Base-by-base conservation (phyloP, 2,797 vertebrate genomes). In the Ciconia nigra region DNA sequence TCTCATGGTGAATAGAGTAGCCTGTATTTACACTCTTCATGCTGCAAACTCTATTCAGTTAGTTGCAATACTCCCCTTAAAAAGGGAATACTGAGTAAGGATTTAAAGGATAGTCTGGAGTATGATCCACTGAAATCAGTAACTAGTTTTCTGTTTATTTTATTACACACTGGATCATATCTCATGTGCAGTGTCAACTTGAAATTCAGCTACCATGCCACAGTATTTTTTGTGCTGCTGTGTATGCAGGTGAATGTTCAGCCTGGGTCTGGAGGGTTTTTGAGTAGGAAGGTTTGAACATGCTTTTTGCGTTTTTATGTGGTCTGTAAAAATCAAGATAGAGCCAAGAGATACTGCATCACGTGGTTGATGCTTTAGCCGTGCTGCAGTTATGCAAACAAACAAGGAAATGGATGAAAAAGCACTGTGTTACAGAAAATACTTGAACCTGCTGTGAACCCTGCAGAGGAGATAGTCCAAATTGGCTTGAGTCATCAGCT, bases 361-460 rank as follows among this genome's bases (percentile, higher is more conserved):
- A 7, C 0, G 0, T 37, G 41, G 25, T 2, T 62, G 63, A 35
- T 59, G 41, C 65, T 78, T 46, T 31, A 76, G 29, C 62, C 0
- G 1, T 72, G 54, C 73, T 72, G 52, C 37, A 41, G 74, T 63
- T 59, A 46, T 3, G 9, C 35, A 82, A 71, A 44, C 46, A 69
- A 92, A 46, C 20, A 57, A 44, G 55, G 46, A 78, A 66, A 72
- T 3, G 19, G 5, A 12, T 54, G 21, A 67, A 61, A 73, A 65
- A 71, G 46, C 21, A 39, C 15, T 10, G 26, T n/a, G 29, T 42
- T 72, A 24, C 0, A 0, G 47, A 70, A 83, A 72, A 47, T 29
- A 59, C 71, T 52, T 87, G 63, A 93, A 85, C 88, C 77, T 92
- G 33, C 39, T 58, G 26, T 87, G 93, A 94, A 62, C 81, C 37